A percentile compares a stretch with the other conserved stretches of the same genome.
phyloP scores from a whole-genome alignment of 2,888 invertebrate genomes.

The Erebia aethiops region DNA sequence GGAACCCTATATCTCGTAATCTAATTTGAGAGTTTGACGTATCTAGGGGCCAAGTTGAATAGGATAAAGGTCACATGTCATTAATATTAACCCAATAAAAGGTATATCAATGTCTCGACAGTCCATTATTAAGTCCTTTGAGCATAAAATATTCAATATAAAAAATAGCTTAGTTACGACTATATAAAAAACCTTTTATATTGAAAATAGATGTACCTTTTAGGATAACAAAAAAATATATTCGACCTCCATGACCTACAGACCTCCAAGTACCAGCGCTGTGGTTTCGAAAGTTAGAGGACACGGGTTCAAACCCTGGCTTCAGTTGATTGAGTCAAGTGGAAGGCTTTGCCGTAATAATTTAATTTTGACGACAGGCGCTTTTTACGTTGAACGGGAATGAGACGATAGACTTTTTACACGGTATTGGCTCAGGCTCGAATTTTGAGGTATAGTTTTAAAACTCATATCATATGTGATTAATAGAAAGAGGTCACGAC shows the following conservation, averaged over 20 bases:
- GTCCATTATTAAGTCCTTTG: slow-evolving; percentile 15
- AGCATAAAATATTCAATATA: slow-evolving; percentile 27
- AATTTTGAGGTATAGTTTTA: too few relatives aligned
- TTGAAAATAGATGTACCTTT: not conserved
- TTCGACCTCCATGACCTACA: too few relatives aligned
- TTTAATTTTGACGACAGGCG: too few relatives aligned
- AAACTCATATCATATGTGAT: too few relatives aligned
- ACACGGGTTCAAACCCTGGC: too few relatives aligned
- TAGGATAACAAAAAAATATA: not conserved
- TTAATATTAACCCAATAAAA: slow-evolving; percentile 31
- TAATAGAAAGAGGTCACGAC: too few relatives aligned
- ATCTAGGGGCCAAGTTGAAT: slow-evolving; percentile 25
- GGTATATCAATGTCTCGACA: slow-evolving; percentile 23
- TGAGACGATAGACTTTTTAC: slow-evolving; percentile 24
- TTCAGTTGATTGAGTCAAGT: too few relatives aligned
- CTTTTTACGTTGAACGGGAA: slow-evolving; percentile 40
- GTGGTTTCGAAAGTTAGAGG: too few relatives aligned
- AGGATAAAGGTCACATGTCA: slow-evolving; percentile 29
- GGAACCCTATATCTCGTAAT: slow-evolving; percentile 15
- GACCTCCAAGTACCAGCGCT: too few relatives aligned
- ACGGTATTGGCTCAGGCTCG: not conserved
- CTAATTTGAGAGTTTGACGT: slow-evolving; percentile 30
- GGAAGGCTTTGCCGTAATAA: too few relatives aligned
- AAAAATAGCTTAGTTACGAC: slow-evolving; percentile 12
- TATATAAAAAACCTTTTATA: not conserved